These are phyloP conservation scores for Linepithema humile DNA, from an alignment of 1,140 invertebrate genomes.

Conservation along the genomic window DNA sequence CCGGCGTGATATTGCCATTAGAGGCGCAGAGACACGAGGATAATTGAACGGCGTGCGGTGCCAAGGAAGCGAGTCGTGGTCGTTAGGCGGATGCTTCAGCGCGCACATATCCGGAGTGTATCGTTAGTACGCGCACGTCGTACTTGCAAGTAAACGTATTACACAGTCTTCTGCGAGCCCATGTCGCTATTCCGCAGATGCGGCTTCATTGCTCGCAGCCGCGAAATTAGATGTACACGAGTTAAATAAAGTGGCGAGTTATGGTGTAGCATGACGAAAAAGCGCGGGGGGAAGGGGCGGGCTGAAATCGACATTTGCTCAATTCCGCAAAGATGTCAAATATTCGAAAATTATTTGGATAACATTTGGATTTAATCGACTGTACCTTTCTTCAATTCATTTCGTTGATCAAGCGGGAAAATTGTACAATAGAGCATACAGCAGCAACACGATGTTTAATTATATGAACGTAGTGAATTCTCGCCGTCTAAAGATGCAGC, in stretches of 20 bases:
- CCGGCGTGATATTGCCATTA: constrained; percentile 55
- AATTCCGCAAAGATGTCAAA: not conserved
- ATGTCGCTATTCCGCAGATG: not conserved
- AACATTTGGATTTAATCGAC: not conserved
- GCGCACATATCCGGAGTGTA: constrained; percentile 49
- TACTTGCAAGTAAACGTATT: constrained; percentile 49
- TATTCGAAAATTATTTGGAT: not conserved
- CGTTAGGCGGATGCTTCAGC: constrained; percentile 59
- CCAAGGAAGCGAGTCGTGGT: constrained; percentile 44
- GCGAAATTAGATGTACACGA: constrained; percentile 17
- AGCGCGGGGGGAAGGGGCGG: too few relatives aligned
- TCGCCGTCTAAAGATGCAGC: not conserved
- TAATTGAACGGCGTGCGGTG: constrained; percentile 66
- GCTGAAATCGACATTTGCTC: not conserved
- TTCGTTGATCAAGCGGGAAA: not conserved
- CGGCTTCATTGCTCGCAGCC: not conserved
- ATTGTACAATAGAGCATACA: not conserved
- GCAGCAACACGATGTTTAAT: not conserved
- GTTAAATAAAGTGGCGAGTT: constrained; percentile 13
- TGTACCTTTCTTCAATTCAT: not conserved
- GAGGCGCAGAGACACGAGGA: constrained; percentile 37
- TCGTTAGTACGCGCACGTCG: constrained; percentile 40
- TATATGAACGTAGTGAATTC: not conserved
- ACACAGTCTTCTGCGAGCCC: constrained; percentile 5
- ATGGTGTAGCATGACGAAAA: too few relatives aligned